Conservation (phyloP, 2,888 invertebrate species). For the Aromia moschata region DNA sequence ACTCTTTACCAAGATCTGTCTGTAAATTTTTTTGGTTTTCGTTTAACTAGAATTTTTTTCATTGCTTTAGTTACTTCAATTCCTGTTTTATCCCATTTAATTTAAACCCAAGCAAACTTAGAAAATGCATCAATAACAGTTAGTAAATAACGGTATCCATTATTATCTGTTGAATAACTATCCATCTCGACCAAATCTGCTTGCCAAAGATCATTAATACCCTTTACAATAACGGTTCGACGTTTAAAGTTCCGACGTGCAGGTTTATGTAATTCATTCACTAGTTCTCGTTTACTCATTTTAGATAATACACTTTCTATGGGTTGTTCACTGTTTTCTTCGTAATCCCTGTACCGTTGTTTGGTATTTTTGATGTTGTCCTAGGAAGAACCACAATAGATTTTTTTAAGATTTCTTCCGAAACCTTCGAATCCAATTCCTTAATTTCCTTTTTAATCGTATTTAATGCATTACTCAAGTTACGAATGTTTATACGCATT, state of each 20-base stretch:
- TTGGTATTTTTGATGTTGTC: too few relatives aligned
- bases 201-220: constrained; percentile 61
- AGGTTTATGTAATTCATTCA: constrained; percentile 55
- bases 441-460: neutral
- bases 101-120: constrained; percentile 56
- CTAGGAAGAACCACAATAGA: neutral
- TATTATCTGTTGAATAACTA: constrained; percentile 51
- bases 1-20: constrained; percentile 40
- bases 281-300: constrained; percentile 6
- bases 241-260: constrained; percentile 56
- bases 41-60: constrained; percentile 15
- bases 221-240: constrained; percentile 52
- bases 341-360: too few relatives aligned
- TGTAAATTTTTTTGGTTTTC: constrained; percentile 42
- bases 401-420: neutral
- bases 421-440: neutral
- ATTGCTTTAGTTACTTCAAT: constrained; percentile 46
- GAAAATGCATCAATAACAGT: constrained; percentile 58
- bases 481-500: neutral
- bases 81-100: constrained; percentile 53
- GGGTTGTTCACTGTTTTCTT: neutral
- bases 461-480: neutral
- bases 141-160: constrained; percentile 52
- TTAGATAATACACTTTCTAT: neutral
- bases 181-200: constrained; percentile 58